Evolutionary conservation across 64 coral and sea anemone genomes (phyloP), one percentile per base, ranked within the genome.

Genomic region (Orbicella faveolata): DNA sequence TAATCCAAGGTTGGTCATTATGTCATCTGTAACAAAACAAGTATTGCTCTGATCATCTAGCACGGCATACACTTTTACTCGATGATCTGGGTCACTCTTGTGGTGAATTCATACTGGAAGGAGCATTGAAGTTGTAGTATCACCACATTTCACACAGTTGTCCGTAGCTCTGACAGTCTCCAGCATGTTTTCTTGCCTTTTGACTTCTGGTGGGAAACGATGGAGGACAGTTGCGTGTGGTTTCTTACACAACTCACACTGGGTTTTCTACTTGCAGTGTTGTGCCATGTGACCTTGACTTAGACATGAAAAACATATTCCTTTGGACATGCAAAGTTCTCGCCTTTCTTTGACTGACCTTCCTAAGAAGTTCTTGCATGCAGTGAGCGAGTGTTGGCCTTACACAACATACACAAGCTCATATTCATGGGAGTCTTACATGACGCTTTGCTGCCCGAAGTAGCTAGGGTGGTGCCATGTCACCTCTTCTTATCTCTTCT

Each of bases 41-140:
- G 87, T 93, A 64, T 93, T 79, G 9, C 92, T 89, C 73, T 90
- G 90, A n/a, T 96, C 91, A 65, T 96, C 94, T 9, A 93, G 67
- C 6, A 96, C 81, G 0, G 94, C 94, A 11, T 93, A 96, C 0
- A 88, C 83, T 19, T 74, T 21, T 9, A 93, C 51, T 51, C 84
- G 61, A 2, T 36, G 21, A 18, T 88, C 73, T 3, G 81, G 87
- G 18, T 90, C 80, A 17, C 81, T 44, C 76, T 96, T 72, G 88
- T 93, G 87, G 36, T 87, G 87, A 4, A 93, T 20, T 77, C 65
- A 68, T 51, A 96, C 94, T 16, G 91, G 91, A 39, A 96, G 30
- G n/a, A 96, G 93, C 88, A 88, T 65, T 2, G 90, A 89, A 16
- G 19, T 96, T 19, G 88, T 93, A 37, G 76, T 87, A 33, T 66